A percentile compares a stretch with the other conserved stretches of the same genome.
Conservation (phyloP, 1,140 invertebrate species). For the Drosophila tani region DNA sequence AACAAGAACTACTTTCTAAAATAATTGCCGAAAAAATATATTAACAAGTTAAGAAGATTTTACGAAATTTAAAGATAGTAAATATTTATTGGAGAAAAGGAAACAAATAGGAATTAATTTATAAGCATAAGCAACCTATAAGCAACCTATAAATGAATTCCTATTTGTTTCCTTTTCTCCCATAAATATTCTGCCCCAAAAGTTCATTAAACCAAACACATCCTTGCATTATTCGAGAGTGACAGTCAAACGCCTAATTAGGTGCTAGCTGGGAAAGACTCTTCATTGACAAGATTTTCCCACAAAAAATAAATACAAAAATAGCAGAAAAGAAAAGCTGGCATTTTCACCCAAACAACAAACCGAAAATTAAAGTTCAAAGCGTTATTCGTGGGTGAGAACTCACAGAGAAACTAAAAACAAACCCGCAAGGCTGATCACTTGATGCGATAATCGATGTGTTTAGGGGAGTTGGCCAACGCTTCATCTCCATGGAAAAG, state of each 20-base stretch:
- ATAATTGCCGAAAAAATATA: not conserved
- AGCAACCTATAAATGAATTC: too few relatives aligned
- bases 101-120: too few relatives aligned
- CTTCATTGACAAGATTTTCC: constrained; percentile 22
- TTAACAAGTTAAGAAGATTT: too few relatives aligned
- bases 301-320: constrained; percentile 2
- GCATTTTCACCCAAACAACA: constrained; percentile 18
- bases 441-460: constrained; percentile 21
- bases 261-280: not conserved
- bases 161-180: too few relatives aligned
- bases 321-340: constrained; percentile 2
- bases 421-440: constrained; percentile 19
- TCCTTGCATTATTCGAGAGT: not conserved
- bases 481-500: constrained; percentile 42
- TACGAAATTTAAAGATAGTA: too few relatives aligned
- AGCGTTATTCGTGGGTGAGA: constrained; percentile 17
- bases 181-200: not conserved
- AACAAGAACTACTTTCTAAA: too few relatives aligned
- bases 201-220: constrained; percentile 1
- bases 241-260: constrained; percentile 32
- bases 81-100: too few relatives aligned
- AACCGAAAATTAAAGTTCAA: constrained; percentile 22
- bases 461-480: constrained; percentile 7
- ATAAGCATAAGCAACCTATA: too few relatives aligned
- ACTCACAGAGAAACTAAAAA: not conserved